Percentiles rank a stretch among this genome's conserved stretches.
Evolutionary conservation across 2,797 vertebrate genomes (phyloP).

Genomic region (Scomberomorus guttatus): DNA sequence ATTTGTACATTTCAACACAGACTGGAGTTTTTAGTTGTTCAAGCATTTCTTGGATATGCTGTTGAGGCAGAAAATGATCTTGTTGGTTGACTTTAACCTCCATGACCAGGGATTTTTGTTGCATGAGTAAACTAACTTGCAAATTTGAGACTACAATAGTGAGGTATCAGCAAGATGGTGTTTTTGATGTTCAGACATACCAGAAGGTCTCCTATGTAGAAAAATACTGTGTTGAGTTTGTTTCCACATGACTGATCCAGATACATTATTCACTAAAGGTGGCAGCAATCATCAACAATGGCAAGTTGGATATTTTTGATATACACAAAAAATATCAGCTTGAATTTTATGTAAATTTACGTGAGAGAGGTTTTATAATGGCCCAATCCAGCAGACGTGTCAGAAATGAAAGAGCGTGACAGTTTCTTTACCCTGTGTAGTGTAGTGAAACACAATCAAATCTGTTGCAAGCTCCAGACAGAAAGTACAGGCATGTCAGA

Average conservation of each 20-base stretch:
- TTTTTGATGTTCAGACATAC: not conserved
- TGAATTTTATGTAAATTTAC: too few species aligned
- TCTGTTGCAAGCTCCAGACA: too few species aligned
- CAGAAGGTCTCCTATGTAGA: not conserved
- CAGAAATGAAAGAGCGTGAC: too few species aligned
- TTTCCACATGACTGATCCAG: not conserved
- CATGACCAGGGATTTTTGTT: not conserved
- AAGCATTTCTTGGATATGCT: not conserved
- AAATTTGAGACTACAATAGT: not conserved
- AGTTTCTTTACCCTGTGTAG: too few species aligned
- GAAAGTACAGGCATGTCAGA: too few species aligned
- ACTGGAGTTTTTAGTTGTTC: not conserved
- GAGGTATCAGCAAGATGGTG: not conserved
- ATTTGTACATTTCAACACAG: constrained; percentile 18
- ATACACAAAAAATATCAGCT: not conserved
- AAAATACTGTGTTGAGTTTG: not conserved
- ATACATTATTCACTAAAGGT: not conserved
- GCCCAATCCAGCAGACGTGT: too few species aligned
- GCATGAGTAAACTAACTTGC: not conserved
- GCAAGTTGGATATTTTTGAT: too few species aligned
- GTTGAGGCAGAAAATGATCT: not conserved
- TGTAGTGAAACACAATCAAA: too few species aligned
- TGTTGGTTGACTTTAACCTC: not conserved
- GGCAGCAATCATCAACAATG: not conserved
- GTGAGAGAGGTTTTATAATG: too few species aligned